phyloP scores from a whole-genome alignment of 2,888 invertebrate species.

The Ophion obscuratus region DNA sequence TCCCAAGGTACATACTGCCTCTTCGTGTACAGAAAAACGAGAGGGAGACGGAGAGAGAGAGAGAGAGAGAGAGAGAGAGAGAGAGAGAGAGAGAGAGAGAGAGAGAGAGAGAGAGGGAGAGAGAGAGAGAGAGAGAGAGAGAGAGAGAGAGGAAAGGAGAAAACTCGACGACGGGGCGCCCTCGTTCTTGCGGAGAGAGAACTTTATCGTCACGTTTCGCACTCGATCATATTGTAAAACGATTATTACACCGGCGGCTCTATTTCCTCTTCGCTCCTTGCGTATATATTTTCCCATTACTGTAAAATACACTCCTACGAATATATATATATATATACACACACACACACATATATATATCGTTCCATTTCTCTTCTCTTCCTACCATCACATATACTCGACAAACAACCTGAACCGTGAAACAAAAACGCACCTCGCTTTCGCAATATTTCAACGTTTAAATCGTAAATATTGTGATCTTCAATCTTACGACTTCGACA shows the following conservation, averaged over 20 bases:
- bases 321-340: conserved; percentile 5
- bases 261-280: conserved; percentile 72
- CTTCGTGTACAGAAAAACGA: conserved; percentile 34
- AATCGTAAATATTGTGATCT: conserved; percentile 32
- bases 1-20: conserved; percentile 43
- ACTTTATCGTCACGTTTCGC: conserved; percentile 77
- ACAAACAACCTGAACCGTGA: conserved; percentile 53
- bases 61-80: conserved; percentile 3
- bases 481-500: neutral
- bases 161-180: conserved; percentile 62
- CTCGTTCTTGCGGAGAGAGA: conserved; percentile 61
- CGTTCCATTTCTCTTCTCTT: neutral
- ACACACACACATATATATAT: conserved; percentile 2
- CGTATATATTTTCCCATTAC: conserved; percentile 57
- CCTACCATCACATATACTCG: conserved; percentile 20
- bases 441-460: conserved; percentile 27
- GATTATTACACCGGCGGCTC: conserved; percentile 72
- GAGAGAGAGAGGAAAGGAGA: conserved; percentile 14
- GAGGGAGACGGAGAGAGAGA: conserved; percentile 1
- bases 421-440: conserved; percentile 36
- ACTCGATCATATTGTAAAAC: conserved; percentile 74
- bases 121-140: conserved; percentile 11
- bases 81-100: conserved; percentile 1
- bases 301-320: conserved; percentile 1
- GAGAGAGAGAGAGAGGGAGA: neutral